Conservation (phyloP, 2,113 vertebrate genomes). For the Callocephalon fimbriatum region DNA sequence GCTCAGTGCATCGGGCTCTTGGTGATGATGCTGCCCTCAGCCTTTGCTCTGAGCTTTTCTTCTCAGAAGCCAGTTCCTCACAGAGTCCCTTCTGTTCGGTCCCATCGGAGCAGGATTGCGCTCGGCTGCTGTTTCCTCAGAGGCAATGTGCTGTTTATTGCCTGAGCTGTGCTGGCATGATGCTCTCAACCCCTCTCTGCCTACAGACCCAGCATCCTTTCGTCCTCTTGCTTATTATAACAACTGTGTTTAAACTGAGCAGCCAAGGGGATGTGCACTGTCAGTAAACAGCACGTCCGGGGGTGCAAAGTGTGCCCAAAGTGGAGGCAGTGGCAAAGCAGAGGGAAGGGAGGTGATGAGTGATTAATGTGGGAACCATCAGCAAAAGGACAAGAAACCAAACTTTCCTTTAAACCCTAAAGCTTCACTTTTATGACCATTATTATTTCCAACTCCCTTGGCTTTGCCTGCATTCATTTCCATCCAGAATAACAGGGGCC, state of each 20-base stretch:
- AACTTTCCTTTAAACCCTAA: neutral
- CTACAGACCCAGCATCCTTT: neutral
- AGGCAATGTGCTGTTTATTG: rapidly evolving
- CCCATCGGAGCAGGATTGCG: neutral
- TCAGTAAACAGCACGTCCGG: rapidly evolving
- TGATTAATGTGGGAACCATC: neutral
- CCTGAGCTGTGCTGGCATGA: neutral
- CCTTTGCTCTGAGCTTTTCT: neutral
- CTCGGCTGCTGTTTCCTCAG: neutral
- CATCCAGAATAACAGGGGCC: neutral
- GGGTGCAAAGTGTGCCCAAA: neutral
- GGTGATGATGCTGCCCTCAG: neutral
- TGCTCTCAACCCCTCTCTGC: neutral
- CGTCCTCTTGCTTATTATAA: neutral
- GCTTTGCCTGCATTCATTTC: constrained; percentile 1
- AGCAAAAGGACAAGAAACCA: neutral
- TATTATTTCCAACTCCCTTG: neutral
- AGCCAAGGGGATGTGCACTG: too few relatives aligned
- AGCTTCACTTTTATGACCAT: neutral
- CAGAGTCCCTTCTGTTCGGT: rapidly evolving
- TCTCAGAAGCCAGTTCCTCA: neutral
- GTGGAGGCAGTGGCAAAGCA: too few relatives aligned
- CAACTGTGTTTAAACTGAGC: neutral
- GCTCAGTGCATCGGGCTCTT: rapidly evolving
- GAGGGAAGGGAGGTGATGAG: neutral